These are phyloP conservation scores for Dermochelys coriacea DNA, from an alignment of 2,797 vertebrate species.

Conservation along the genomic window DNA sequence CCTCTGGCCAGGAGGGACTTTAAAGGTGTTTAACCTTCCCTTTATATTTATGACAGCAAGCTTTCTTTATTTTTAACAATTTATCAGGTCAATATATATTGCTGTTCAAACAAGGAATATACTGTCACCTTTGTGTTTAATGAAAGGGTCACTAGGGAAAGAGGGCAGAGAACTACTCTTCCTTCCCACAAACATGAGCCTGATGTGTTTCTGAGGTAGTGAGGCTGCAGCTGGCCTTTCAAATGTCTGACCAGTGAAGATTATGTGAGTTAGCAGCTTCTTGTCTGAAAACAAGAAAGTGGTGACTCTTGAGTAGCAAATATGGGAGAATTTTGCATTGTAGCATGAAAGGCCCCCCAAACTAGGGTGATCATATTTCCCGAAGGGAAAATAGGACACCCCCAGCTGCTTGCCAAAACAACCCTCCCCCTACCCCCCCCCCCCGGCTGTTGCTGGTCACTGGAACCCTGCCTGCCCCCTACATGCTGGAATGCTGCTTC, in stretches of 20 bases:
- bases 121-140: rapidly evolving
- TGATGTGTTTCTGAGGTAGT: neutral
- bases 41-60: too few relatives aligned
- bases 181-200: neutral
- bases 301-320: neutral
- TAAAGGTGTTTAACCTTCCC: too few relatives aligned
- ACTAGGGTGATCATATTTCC: too few relatives aligned
- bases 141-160: neutral
- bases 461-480: too few relatives aligned
- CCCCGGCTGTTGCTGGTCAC: too few relatives aligned
- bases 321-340: neutral
- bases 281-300: neutral
- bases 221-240: neutral
- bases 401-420: too few relatives aligned
- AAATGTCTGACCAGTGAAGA: neutral
- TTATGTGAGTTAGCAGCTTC: neutral
- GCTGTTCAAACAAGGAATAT: neutral
- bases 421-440: rapidly evolving
- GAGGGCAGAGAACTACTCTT: neutral
- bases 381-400: too few relatives aligned
- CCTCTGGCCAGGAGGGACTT: too few relatives aligned
- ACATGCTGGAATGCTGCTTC: too few relatives aligned
- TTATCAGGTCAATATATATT: neutral
- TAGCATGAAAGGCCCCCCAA: neutral
- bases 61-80: neutral